phyloP scores from a whole-genome alignment of 1,140 invertebrate genomes.

The Eupeodes corollae region DNA sequence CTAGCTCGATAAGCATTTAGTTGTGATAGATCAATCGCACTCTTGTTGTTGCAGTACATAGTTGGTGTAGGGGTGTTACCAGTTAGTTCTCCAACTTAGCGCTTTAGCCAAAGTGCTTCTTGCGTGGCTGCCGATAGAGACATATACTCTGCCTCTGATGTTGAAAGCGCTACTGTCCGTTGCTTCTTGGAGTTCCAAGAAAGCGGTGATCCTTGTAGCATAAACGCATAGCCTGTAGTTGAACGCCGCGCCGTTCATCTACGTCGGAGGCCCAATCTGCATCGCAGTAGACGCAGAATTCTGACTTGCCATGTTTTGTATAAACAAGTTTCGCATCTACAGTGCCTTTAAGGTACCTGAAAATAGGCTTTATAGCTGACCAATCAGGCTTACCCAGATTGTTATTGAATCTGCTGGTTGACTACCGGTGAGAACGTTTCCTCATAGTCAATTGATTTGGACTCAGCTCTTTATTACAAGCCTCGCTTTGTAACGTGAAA shows the following conservation, averaged over 20 bases:
- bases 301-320: background rate
- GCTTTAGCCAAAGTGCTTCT: background rate
- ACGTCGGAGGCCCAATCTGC: conserved; percentile 5
- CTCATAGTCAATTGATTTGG: conserved; percentile 27
- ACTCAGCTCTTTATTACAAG: conserved; percentile 35
- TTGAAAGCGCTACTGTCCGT: conserved; percentile 25
- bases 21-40: background rate
- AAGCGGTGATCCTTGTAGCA: background rate
- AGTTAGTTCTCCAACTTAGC: background rate
- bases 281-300: background rate
- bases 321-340: conserved; percentile 6
- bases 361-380: conserved; percentile 22
- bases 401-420: conserved; percentile 22
- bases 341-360: conserved; percentile 22
- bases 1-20: background rate
- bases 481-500: conserved; percentile 24
- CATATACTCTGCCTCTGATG: conserved; percentile 7
- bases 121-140: background rate
- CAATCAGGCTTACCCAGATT: conserved; percentile 16
- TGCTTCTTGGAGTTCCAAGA: background rate
- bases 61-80: background rate
- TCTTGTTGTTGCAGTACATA: background rate
- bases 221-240: conserved; percentile 1
- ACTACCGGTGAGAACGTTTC: conserved; percentile 28
- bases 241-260: conserved; percentile 2